These are phyloP conservation scores for Rhopalosiphum maidis DNA, from an alignment of 1,140 invertebrate species.

Conservation along the genomic window DNA sequence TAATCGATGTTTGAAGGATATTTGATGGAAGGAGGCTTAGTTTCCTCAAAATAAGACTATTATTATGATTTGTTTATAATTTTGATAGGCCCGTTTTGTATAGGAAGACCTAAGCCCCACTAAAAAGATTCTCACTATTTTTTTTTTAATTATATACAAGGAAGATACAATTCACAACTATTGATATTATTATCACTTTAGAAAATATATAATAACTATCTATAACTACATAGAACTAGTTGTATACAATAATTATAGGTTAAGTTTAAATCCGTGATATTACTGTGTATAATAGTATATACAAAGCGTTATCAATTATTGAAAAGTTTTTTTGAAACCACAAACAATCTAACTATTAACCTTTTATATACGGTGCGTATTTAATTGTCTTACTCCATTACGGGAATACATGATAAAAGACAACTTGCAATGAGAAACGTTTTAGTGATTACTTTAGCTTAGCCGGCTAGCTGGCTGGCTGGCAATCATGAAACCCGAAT, in stretches of 20 bases:
- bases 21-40: no score
- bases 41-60: no score
- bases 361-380: not conserved
- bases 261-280: not conserved
- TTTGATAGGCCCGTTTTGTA: no score
- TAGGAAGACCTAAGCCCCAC: no score
- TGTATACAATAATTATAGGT: not conserved
- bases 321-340: not conserved
- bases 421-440: conserved; percentile 36
- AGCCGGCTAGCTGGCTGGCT: not conserved
- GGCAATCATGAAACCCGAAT: not conserved
- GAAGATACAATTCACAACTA: not conserved
- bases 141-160: not conserved
- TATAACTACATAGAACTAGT: not conserved
- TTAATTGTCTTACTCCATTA: conserved; percentile 6
- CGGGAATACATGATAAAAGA: conserved; percentile 22
- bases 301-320: not conserved
- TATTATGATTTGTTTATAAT: no score
- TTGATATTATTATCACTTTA: not conserved
- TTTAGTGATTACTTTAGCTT: conserved; percentile 40
- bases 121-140: not conserved
- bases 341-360: not conserved
- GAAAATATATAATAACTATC: not conserved
- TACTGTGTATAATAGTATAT: not conserved
- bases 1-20: no score